phyloP scores from a whole-genome alignment of 2,888 invertebrate genomes.

The Tetheella fluctuosa region DNA sequence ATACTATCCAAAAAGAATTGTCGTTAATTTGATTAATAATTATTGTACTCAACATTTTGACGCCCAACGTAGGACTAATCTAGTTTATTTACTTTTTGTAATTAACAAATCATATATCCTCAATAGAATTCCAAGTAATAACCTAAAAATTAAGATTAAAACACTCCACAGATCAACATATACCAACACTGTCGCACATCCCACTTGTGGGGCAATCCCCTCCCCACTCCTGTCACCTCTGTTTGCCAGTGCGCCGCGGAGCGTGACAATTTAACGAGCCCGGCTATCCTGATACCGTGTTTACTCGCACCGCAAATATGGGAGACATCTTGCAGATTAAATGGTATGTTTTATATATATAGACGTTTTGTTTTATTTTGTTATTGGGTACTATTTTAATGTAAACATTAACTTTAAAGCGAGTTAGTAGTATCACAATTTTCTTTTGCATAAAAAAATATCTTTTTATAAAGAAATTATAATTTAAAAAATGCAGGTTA shows the following conservation, averaged over 20 bases:
- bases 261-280: conserved; percentile 71
- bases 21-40: no score
- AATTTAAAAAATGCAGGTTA: no score
- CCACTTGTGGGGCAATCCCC: conserved; percentile 17
- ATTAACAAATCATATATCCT: neutral
- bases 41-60: neutral
- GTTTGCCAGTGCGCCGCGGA: conserved; percentile 41
- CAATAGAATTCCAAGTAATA: neutral
- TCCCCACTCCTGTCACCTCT: conserved; percentile 40
- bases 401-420: no score
- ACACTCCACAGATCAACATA: conserved; percentile 18
- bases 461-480: no score
- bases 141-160: neutral
- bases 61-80: neutral
- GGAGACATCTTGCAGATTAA: conserved; percentile 64
- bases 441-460: no score
- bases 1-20: no score
- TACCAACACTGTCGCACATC: conserved; percentile 16
- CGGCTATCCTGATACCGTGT: conserved; percentile 24
- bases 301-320: conserved; percentile 51
- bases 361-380: no score
- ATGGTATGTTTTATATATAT: conserved; percentile 25
- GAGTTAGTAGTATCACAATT: no score
- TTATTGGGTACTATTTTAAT: no score
- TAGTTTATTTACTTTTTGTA: no score